Percentiles rank a stretch among this genome's conserved stretches.
phyloP scores from a whole-genome alignment of 2,113 vertebrate species.

The Pomatostomus ruficeps region DNA sequence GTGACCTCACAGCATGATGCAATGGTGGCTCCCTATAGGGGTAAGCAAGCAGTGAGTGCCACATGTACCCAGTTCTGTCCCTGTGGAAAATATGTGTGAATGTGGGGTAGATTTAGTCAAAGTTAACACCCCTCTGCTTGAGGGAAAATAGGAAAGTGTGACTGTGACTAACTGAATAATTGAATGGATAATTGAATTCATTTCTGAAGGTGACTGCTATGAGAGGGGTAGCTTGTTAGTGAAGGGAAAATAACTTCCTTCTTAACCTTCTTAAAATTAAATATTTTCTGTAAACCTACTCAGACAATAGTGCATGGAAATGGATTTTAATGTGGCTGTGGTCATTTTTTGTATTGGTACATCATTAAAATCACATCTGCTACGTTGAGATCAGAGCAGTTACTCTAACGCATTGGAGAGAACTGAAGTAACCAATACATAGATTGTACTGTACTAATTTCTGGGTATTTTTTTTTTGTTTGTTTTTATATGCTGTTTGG shows the following conservation, averaged over 20 bases:
- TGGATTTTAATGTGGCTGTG: background rate
- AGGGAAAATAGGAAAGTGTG: background rate
- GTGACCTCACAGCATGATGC: background rate
- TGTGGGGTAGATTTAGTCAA: background rate
- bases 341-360: background rate
- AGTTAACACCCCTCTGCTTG: background rate
- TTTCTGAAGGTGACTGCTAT: background rate
- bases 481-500: background rate
- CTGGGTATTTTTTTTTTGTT: background rate
- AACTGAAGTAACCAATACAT: background rate
- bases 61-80: background rate
- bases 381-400: background rate
- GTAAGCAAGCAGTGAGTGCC: background rate
- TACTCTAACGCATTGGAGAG: background rate
- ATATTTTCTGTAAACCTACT: background rate
- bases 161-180: background rate
- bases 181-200: background rate
- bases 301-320: background rate
- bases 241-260: background rate
- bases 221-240: background rate
- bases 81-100: background rate
- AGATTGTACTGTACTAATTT: background rate
- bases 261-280: background rate
- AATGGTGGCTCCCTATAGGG: background rate
- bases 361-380: background rate